Percentiles rank a stretch among this genome's conserved stretches.
phyloP scores from a whole-genome alignment of 2,888 invertebrate species.

The Lottia gigantea region DNA sequence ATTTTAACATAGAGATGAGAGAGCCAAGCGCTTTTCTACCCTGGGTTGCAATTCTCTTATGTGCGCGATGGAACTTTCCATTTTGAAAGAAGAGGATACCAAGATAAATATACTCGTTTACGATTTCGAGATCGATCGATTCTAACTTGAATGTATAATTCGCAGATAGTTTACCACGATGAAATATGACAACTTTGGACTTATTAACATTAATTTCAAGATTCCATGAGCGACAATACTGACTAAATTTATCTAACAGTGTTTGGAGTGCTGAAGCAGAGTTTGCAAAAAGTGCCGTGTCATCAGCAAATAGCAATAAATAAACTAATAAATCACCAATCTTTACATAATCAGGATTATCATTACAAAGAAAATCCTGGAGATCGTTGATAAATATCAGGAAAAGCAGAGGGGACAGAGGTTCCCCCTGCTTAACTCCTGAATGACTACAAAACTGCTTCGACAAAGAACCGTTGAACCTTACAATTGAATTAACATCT shows the following conservation, averaged over 20 bases:
- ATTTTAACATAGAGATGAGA: background rate
- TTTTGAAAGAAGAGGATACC: background rate
- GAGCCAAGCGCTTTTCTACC: background rate
- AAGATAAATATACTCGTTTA: background rate
- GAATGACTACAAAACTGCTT: background rate
- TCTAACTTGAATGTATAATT: background rate
- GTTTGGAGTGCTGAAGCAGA: too few species aligned
- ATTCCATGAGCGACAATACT: background rate
- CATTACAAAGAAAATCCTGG: background rate
- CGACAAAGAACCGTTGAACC: background rate
- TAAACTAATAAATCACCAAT: too few species aligned
- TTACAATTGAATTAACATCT: background rate
- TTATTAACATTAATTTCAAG: background rate
- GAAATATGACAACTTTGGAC: background rate
- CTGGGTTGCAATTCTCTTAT: background rate
- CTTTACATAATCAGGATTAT: background rate
- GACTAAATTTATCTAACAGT: too few species aligned
- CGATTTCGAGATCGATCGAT: background rate
- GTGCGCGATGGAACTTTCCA: background rate
- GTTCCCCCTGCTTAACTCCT: background rate
- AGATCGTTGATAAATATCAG: background rate
- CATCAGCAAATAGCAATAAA: too few species aligned
- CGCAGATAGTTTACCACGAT: background rate
- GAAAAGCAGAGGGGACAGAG: background rate
- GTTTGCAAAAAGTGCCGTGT: too few species aligned